These are phyloP conservation scores for Lampris megalopsis DNA, from an alignment of 2,113 vertebrate species.

Conservation along the genomic window DNA sequence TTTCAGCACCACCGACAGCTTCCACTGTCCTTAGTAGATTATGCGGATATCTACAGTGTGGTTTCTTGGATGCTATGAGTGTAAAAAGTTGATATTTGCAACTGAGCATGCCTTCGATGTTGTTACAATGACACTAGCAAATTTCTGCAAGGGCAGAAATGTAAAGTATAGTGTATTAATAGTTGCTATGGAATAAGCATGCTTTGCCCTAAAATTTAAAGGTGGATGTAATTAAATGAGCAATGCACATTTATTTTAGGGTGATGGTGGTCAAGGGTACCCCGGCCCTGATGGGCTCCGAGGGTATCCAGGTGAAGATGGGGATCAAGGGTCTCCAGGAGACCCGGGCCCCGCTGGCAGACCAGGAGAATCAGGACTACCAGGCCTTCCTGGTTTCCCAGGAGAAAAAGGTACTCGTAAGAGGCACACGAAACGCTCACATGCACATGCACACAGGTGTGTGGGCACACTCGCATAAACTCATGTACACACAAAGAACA, in stretches of 20 bases:
- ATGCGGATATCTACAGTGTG: not conserved
- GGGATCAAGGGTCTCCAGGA: slow-evolving; percentile 76
- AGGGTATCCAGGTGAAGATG: slow-evolving; percentile 57
- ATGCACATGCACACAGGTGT: not conserved
- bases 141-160: not conserved
- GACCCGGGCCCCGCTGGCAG: slow-evolving; percentile 62
- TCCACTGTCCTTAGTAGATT: not conserved
- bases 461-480: not conserved
- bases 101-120: not conserved
- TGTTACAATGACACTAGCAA: no score
- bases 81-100: not conserved
- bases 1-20: slow-evolving; percentile 2
- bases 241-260: slow-evolving; percentile 54
- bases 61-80: not conserved
- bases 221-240: not conserved
- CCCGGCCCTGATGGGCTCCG: slow-evolving; percentile 67
- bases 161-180: not conserved
- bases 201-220: not conserved
- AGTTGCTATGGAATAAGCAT: not conserved
- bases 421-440: not conserved
- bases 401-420: slow-evolving; percentile 61
- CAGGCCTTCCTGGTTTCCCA: slow-evolving; percentile 64
- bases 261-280: slow-evolving; percentile 58
- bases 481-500: not conserved
- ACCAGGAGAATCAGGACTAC: slow-evolving; percentile 75